A percentile compares a stretch with the other conserved stretches of the same genome.
These are phyloP conservation scores for Tapirus indicus DNA, from an alignment of 2,797 vertebrate species.

Conservation along the genomic window DNA sequence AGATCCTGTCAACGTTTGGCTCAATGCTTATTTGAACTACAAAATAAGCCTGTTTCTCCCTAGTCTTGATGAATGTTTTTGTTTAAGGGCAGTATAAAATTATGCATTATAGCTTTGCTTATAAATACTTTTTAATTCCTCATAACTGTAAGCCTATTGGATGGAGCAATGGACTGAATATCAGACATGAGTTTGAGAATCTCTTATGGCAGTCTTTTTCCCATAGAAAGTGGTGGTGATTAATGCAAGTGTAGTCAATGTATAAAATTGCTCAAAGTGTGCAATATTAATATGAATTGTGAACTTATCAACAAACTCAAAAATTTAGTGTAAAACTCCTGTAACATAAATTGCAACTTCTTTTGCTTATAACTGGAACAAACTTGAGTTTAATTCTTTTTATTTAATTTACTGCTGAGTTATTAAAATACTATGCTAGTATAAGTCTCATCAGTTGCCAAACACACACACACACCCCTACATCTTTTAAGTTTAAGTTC, in stretches of 20 bases:
- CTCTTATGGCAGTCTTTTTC: not conserved
- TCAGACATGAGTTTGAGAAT: not conserved
- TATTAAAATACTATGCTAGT: not conserved
- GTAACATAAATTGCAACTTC: not conserved
- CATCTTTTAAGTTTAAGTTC: not conserved
- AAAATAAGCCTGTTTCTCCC: not conserved
- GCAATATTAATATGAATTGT: not conserved
- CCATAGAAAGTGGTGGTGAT: not conserved
- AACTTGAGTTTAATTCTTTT: not conserved
- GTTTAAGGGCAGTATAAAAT: not conserved
- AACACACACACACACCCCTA: no score
- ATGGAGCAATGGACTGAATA: not conserved
- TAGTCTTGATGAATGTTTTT: conserved; percentile 20
- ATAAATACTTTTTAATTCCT: not conserved
- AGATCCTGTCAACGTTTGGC: not conserved
- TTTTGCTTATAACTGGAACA: not conserved
- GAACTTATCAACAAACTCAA: not conserved
- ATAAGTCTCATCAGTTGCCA: not conserved
- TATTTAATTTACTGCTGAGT: not conserved
- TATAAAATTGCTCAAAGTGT: not conserved
- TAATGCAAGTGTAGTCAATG: not conserved
- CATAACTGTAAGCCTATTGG: not conserved
- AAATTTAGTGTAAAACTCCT: not conserved
- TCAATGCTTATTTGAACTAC: conserved; percentile 22
- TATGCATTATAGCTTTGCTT: not conserved